A percentile compares a stretch with the other conserved stretches of the same genome.
Evolutionary conservation across 2,113 vertebrate species (phyloP).

Genomic region (Petrocephalus microphthalmus): DNA sequence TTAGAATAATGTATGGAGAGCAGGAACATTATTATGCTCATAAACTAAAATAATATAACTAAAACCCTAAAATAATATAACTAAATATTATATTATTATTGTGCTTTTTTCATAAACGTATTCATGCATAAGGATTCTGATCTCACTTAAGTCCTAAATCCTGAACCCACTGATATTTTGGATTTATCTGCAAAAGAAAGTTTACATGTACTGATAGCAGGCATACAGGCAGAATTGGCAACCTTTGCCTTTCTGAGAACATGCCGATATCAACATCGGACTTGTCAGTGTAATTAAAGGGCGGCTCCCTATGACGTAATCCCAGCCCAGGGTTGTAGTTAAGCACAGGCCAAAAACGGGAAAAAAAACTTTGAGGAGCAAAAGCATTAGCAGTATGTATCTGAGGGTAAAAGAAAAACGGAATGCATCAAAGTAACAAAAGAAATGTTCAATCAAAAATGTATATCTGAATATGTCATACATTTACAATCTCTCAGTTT

Average conservation of each 20-base stretch:
- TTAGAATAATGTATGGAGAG: neutral
- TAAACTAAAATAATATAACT: no score
- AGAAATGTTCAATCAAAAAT: neutral
- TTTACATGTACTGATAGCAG: neutral
- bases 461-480: neutral
- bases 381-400: slow-evolving; percentile 12
- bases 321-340: slow-evolving; percentile 23
- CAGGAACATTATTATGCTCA: neutral
- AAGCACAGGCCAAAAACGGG: slow-evolving; percentile 24
- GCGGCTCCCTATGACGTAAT: slow-evolving; percentile 30
- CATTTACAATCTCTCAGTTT: neutral
- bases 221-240: neutral
- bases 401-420: neutral
- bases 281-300: slow-evolving; percentile 33
- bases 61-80: no score
- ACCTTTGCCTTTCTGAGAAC: neutral
- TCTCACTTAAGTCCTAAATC: neutral
- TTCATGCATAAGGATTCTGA: neutral
- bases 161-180: neutral
- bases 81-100: neutral
- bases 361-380: slow-evolving; percentile 21
- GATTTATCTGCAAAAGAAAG: neutral
- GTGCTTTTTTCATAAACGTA: neutral
- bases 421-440: neutral
- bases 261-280: neutral